Conservation (phyloP, 1,140 invertebrate species). For the Lordiphosa mommai region DNA sequence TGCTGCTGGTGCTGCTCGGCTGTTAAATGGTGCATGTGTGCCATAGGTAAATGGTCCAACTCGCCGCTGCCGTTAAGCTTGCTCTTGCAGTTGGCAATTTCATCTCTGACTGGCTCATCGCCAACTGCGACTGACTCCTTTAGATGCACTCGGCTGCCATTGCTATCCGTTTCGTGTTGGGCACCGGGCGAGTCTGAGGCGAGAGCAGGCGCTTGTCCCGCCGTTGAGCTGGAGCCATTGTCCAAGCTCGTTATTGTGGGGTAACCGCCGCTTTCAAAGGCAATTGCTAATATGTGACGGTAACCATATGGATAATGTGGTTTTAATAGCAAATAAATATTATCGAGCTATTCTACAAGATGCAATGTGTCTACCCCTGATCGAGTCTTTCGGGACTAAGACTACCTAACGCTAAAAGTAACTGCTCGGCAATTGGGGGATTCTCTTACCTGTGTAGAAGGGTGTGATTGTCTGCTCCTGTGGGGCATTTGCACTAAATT, state of each 20-base stretch:
- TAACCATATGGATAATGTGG: not conserved
- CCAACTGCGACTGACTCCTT: slow-evolving; percentile 26
- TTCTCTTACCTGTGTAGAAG: slow-evolving; percentile 83
- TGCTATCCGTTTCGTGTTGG: slow-evolving; percentile 5
- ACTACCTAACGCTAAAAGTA: not conserved
- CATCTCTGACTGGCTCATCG: slow-evolving; percentile 1
- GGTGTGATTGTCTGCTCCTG: slow-evolving; percentile 84
- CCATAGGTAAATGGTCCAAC: slow-evolving; percentile 9
- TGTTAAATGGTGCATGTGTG: slow-evolving; percentile 18
- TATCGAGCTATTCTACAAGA: not conserved
- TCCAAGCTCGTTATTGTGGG: slow-evolving; percentile 56
- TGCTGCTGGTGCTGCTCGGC: slow-evolving; percentile 20
- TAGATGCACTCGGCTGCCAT: not conserved
- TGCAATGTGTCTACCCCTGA: not conserved
- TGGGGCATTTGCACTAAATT: slow-evolving; percentile 81
- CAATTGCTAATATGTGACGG: slow-evolving; percentile 35
- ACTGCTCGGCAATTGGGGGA: not conserved
- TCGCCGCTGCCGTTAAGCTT: slow-evolving; percentile 8
- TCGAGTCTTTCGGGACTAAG: not conserved
- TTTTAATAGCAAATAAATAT: slow-evolving; percentile 6
- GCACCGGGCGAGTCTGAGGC: slow-evolving; percentile 12
- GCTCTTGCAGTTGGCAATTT: slow-evolving; percentile 15
- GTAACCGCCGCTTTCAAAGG: slow-evolving; percentile 65
- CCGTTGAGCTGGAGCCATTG: slow-evolving; percentile 17
- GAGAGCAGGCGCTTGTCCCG: slow-evolving; percentile 3